Percentiles rank a stretch among this genome's conserved stretches.
phyloP scores from a whole-genome alignment of 37 sponge, comb jelly and placozoan species.

The Dysidea cf. avara region DNA sequence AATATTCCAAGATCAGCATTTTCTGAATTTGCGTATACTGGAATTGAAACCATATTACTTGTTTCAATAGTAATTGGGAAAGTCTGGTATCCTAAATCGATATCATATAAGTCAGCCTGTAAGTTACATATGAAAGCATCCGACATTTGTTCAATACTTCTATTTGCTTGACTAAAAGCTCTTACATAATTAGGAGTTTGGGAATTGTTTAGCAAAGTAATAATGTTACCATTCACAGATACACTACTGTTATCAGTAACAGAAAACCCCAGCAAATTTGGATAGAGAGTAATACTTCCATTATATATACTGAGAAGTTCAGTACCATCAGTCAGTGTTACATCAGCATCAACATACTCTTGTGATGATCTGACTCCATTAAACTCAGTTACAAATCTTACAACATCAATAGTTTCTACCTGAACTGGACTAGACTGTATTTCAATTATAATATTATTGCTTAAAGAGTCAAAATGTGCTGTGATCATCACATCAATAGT shows the following conservation, averaged over 20 bases:
- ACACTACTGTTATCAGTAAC: constrained; percentile 11
- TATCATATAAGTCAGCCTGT: constrained; percentile 11
- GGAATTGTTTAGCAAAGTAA: constrained; percentile 17
- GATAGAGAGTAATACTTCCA: constrained; percentile 36
- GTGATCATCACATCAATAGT: background rate
- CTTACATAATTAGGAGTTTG: background rate
- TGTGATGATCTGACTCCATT: background rate
- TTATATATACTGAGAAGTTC: constrained; percentile 19
- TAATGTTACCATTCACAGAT: background rate
- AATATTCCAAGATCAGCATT: constrained; percentile 33
- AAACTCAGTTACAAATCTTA: background rate
- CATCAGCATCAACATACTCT: constrained; percentile 21
- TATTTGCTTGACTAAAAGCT: background rate
- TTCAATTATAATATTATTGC: background rate
- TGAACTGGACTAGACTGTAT: background rate
- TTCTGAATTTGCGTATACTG: constrained; percentile 32
- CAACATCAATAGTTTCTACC: background rate
- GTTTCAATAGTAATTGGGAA: constrained; percentile 16
- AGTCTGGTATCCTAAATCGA: constrained; percentile 43
- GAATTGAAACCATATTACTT: constrained; percentile 10
- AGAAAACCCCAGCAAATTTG: constrained; percentile 25
- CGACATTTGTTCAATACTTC: background rate
- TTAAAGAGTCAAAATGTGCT: background rate
- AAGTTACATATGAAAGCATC: constrained; percentile 14
- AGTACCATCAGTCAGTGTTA: constrained; percentile 14